phyloP scores from a whole-genome alignment of 2,113 vertebrate species.

The Crypturellus undulatus region DNA sequence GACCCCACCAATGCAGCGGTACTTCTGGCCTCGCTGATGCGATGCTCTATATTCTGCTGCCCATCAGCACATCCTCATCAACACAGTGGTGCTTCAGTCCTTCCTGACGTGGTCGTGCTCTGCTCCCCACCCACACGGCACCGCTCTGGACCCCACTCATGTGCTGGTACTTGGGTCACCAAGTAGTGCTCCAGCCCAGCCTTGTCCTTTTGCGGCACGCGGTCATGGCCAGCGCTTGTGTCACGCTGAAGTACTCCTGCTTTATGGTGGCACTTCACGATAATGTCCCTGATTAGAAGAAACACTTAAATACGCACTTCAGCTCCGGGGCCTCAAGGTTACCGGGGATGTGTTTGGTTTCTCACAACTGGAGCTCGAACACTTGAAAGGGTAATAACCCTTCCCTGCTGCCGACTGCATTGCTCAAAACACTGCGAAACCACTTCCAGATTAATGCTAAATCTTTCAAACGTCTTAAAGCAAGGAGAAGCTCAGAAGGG shows the following conservation, averaged over 20 bases:
- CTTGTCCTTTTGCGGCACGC: not conserved
- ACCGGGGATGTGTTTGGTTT: not conserved
- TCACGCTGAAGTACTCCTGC: fast-evolving
- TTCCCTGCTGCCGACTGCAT: not conserved
- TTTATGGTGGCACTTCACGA: not conserved
- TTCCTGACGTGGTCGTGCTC: too few relatives aligned
- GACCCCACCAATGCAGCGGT: too few relatives aligned
- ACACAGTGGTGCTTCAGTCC: too few relatives aligned
- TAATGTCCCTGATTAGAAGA: fast-evolving
- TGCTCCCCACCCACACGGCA: too few relatives aligned
- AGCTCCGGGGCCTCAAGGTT: not conserved
- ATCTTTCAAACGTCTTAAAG: not conserved
- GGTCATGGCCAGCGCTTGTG: not conserved
- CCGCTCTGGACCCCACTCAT: too few relatives aligned
- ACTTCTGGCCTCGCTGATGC: too few relatives aligned
- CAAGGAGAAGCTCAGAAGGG: not conserved
- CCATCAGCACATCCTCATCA: too few relatives aligned
- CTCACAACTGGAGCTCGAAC: fast-evolving
- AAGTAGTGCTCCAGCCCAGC: not conserved
- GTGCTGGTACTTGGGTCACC: too few relatives aligned
- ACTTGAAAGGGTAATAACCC: fast-evolving
- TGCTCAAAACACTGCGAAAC: not conserved
- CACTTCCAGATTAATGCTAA: not conserved
- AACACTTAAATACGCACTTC: fast-evolving
- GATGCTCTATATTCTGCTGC: too few relatives aligned